Evolutionary conservation across 2,888 invertebrate genomes (phyloP).

Genomic region (Azorinus chamasolen): DNA sequence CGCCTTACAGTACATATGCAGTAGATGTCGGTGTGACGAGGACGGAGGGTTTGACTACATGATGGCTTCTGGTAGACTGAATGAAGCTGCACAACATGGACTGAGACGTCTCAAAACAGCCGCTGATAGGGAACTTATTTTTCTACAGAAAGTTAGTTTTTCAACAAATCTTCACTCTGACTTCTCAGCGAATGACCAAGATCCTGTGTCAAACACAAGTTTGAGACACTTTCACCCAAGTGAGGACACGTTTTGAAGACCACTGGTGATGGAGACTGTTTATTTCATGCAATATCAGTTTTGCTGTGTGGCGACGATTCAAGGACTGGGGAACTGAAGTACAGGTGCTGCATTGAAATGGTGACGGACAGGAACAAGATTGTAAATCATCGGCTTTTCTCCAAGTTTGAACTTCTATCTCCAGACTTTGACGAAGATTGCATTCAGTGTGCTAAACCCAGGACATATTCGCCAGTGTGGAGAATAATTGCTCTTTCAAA

Average conservation of each 20-base stretch:
- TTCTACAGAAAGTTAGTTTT: no score
- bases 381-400: conserved; percentile 2
- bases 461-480: conserved; percentile 14
- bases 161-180: no score
- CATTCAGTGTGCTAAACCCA: conserved; percentile 5
- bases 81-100: no score
- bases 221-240: not conserved
- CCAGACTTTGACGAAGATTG: conserved; percentile 18
- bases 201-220: conserved; percentile 5
- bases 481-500: conserved; percentile 21
- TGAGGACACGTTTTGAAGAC: not conserved
- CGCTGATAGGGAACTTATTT: no score
- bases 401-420: conserved; percentile 1
- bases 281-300: conserved; percentile 3
- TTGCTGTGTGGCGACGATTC: conserved; percentile 17
- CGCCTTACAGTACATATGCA: no score
- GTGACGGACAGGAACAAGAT: conserved; percentile 8
- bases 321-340: conserved; percentile 11
- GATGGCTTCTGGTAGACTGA: no score
- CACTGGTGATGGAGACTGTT: conserved; percentile 11
- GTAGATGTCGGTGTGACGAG: no score
- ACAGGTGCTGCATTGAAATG: conserved; percentile 35
- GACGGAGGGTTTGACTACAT: no score
- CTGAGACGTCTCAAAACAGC: no score
- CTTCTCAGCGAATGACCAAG: no score